Conservation (phyloP, 2,113 vertebrate species). For the Caloenas nicobarica region DNA sequence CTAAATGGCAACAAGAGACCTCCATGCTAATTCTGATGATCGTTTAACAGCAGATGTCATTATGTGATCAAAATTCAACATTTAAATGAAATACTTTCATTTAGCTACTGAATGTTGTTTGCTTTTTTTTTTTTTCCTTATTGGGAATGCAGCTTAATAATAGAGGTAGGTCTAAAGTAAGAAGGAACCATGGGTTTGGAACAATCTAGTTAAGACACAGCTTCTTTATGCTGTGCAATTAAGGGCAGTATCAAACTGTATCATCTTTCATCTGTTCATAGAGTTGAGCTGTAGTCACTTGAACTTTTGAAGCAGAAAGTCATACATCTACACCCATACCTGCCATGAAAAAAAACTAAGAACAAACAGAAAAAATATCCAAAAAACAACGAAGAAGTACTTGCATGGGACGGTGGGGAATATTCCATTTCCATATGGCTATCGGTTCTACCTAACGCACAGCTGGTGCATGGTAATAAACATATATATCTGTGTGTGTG, state of each 20-base stretch:
- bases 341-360: not conserved
- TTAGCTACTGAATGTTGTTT: not conserved
- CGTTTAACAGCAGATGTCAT: not conserved
- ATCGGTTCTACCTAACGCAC: not conserved
- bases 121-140: not conserved
- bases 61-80: not conserved
- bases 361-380: too few relatives aligned
- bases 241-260: not conserved
- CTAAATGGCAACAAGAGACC: not conserved
- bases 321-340: not conserved
- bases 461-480: not conserved
- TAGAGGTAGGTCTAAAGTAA: not conserved
- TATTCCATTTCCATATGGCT: not conserved
- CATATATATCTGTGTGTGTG: rapidly evolving
- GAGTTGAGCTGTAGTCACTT: not conserved
- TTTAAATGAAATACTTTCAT: not conserved
- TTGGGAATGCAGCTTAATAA: not conserved
- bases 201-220: not conserved
- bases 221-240: not conserved
- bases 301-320: not conserved
- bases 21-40: not conserved
- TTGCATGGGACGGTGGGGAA: not conserved
- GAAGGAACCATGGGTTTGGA: not conserved
- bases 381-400: not conserved
- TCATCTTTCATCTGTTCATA: not conserved